Evolutionary conservation across 2,113 vertebrate genomes (phyloP), one percentile per base, ranked within the genome.

Genomic region (Cariama cristata): DNA sequence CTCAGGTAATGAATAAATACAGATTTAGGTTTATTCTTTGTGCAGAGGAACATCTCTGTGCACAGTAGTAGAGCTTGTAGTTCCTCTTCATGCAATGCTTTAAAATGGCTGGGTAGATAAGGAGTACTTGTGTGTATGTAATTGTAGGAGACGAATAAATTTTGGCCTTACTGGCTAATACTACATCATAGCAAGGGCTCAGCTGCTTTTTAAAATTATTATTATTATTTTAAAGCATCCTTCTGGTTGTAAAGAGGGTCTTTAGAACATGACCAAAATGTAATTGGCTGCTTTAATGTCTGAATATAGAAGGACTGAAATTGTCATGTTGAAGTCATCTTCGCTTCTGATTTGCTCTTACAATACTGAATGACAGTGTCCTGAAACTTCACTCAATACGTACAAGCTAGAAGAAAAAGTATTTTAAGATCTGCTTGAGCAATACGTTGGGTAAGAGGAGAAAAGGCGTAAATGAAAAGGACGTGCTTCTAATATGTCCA

Each of bases 291-390:
- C 60, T 68, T 71, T 71, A 24, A 72, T 75, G 23, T 24, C 84
- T 85, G 60, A 63, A n/a, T 85, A 81, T 53, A 91, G 64, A 85
- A 87, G 44, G 84, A 30, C n/a, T 75, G 73, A 81, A 84, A 82
- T 40, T 58, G 50, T 90, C 42, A 32, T 16, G 40, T 59, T 47
- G 77, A 85, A 91, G 38, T 69, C 11, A 3, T 81, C 50, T 33
- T 49, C 0, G 0, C 73, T 87, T 72, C 68, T 86, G 12, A 66
- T 87, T 84, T 84, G 55, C 40, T 93, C 59, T 89, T 42, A 9
- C 0, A 0, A 5, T 67, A 73, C 26, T 93, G 87, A 89, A 58
- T 53, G 55, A 44, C 79, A 68, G 59, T 60, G 55, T 87, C 87
- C 73, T 84, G 58, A 96, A 93, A 84, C 72, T 72, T 93, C 73